phyloP scores from a whole-genome alignment of 2,888 invertebrate genomes.

The Dimorphilus gyrociliatus region DNA sequence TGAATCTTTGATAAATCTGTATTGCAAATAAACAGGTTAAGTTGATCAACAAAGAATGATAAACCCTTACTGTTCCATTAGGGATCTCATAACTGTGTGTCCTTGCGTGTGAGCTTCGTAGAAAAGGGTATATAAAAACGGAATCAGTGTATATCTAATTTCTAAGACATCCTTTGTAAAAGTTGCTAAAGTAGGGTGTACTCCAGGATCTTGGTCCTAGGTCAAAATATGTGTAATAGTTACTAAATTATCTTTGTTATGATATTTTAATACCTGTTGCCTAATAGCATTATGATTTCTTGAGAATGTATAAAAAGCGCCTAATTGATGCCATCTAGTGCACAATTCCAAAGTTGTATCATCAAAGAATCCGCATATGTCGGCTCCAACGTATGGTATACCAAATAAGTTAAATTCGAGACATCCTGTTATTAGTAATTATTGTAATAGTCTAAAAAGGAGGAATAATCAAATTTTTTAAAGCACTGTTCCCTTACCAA shows the following conservation, averaged over 20 bases:
- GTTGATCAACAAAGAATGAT: no score
- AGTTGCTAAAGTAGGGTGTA: no score
- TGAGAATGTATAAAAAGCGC: constrained; percentile 13
- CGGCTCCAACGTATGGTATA: constrained; percentile 10
- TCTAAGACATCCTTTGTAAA: constrained; percentile 16
- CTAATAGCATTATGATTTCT: constrained; percentile 12
- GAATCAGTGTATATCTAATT: constrained; percentile 35
- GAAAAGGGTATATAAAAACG: constrained; percentile 38
- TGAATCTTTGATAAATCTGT: constrained; percentile 17
- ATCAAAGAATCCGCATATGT: constrained; percentile 13
- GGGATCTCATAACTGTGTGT: constrained; percentile 29
- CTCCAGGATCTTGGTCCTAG: no score
- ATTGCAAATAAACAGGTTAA: constrained; percentile 1
- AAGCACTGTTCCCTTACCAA: constrained; percentile 13
- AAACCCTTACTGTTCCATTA: constrained; percentile 36
- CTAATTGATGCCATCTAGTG: constrained; percentile 13
- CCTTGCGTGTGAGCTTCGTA: constrained; percentile 29
- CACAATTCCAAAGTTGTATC: constrained; percentile 10
- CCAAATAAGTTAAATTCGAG: constrained; percentile 1
- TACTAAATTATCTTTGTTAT: not conserved
- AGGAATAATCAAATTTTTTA: not conserved
- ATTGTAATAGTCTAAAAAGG: constrained; percentile 48
- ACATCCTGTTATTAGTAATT: not conserved
- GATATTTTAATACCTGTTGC: constrained; percentile 1
- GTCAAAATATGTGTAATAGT: no score